Evolutionary conservation across 2,113 vertebrate species (phyloP), one percentile per base, ranked within the genome.

Genomic region (Delphinapterus leucas): DNA sequence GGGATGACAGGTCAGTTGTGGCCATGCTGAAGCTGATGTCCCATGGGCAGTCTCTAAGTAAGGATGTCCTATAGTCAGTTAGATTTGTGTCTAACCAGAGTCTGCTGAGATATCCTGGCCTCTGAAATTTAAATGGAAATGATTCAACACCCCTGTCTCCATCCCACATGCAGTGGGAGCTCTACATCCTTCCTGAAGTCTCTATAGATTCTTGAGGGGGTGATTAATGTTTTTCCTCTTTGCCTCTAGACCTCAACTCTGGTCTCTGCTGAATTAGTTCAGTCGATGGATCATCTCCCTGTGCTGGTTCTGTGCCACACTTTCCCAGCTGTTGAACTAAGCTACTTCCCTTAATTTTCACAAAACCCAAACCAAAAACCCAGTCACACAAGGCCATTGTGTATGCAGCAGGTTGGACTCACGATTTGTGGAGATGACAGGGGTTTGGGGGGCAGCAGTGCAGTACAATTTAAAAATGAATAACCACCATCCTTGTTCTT

Each of bases 201-300:
- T 68, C n/a, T 67, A 53, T 6, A 77, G 60, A 73, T 76, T 96
- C 82, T 88, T 71, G 38, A 93, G 47, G 20, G 28, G 4, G 38
- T 95, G 88, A 93, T 94, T 73, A 63, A 87, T 95, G 31, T 74
- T 90, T 94, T 93, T 68, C 73, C 44, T 87, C n/a, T 7, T 88
- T 79, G 61, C 63, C 63, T 79, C n/a, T 73, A 95, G 79, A 79
- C 53, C 70, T 95, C 61, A 87, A 11, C 87, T 93, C n/a, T 92
- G 49, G 18, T 33, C 55, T 80, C 58, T 90, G 68, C 26, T 76
- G 80, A 90, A 80, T 90, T 95, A 77, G 31, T 80, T 95, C 86
- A 79, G 14, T 38, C 80, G 68, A 94, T 70, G 31, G 55, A 74
- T 89, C 79, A 89, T 89, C 36, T 81, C 61, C 41, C 84, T 83